Evolutionary conservation across 2,888 invertebrate species (phyloP).

Genomic region (Anthrax anthrax): DNA sequence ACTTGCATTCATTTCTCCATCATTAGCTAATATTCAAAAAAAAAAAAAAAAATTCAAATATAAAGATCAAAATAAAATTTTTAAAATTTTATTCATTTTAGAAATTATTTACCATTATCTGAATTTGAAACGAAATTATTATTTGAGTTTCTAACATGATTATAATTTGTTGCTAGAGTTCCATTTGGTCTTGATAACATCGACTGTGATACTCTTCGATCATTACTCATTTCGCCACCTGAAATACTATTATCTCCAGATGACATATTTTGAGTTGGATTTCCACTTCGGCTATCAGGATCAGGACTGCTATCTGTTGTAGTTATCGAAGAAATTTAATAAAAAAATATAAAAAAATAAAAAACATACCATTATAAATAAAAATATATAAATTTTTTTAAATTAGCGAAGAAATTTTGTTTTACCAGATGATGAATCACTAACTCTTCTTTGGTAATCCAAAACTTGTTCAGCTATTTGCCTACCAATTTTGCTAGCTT

Average conservation of each 20-base stretch:
- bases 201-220: conserved; percentile 5
- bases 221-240: conserved; percentile 8
- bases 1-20: conserved; percentile 7
- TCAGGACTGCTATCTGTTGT: conserved; percentile 13
- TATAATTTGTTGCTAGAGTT: conserved; percentile 13
- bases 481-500: conserved; percentile 71
- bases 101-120: conserved; percentile 12
- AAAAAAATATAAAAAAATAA: neutral
- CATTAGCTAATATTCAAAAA: conserved; percentile 7
- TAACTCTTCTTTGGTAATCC: conserved; percentile 40
- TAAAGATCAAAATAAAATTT: neutral
- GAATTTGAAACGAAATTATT: conserved; percentile 30
- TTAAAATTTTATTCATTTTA: neutral
- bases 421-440: conserved; percentile 35
- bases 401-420: neutral
- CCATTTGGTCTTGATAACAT: conserved; percentile 10
- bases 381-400: neutral
- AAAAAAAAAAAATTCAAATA: neutral
- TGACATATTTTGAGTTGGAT: conserved; percentile 10
- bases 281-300: conserved; percentile 9
- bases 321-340: neutral
- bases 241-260: conserved; percentile 11
- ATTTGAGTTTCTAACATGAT: conserved; percentile 22
- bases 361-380: neutral
- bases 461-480: conserved; percentile 70